These are phyloP conservation scores for Pogonomyrmex barbatus DNA, from an alignment of 1,140 invertebrate species.

Conservation along the genomic window DNA sequence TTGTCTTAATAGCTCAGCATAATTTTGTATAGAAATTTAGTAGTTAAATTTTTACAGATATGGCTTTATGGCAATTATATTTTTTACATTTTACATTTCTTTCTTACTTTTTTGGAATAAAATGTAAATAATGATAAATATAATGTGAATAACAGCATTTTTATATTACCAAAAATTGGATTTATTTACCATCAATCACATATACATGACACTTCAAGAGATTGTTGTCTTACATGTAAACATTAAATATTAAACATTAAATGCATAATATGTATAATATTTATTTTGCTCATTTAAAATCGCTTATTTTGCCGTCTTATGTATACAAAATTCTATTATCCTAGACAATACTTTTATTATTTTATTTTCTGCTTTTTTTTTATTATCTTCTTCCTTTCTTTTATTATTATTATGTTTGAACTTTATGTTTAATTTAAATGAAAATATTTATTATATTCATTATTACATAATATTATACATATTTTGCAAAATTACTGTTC, in stretches of 20 bases:
- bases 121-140: neutral
- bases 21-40: neutral
- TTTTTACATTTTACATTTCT: neutral
- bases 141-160: neutral
- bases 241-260: no score
- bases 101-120: neutral
- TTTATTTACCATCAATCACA: neutral
- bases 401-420: conserved; percentile 18
- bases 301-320: no score
- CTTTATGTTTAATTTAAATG: neutral
- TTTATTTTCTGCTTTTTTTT: neutral
- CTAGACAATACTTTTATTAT: neutral
- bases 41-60: conserved; percentile 1
- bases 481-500: neutral
- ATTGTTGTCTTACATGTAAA: no score
- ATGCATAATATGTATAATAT: no score
- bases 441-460: neutral
- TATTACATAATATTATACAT: neutral
- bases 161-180: neutral
- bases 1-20: neutral
- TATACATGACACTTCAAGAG: no score
- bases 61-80: neutral
- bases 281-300: no score
- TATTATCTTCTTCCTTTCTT: neutral
- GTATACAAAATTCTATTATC: neutral